Evolutionary conservation across 2,888 invertebrate genomes (phyloP), one percentile per base, ranked within the genome.

Genomic region (Torymus texanus): DNA sequence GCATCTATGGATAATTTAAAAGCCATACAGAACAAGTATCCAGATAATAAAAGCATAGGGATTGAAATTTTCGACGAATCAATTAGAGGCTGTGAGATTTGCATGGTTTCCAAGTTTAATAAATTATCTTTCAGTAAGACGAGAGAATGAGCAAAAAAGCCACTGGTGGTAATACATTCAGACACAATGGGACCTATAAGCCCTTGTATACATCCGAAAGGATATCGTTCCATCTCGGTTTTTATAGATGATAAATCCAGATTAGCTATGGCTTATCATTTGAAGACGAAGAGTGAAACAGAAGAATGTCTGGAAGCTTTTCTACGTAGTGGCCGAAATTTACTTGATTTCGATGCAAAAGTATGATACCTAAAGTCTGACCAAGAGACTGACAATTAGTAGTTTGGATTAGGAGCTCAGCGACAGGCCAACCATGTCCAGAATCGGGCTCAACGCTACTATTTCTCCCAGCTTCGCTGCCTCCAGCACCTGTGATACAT

Each of bases 81-180:
- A 11, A 82, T 84, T 18, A 29, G 65, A 56, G 84, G 83, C 8
- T 85, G 84, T 65, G 83, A 85, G 67, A 72, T 82, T 4, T 84
- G 83, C 62, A 74, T 71, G 61, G 67, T 82, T n/a, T 65, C 83
- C 0, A 84, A 84, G 75, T 71, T 84, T 5, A 81, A 83, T 58
- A 84, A 81, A 79, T 59, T 83, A 70, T 83, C 83, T 0, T 83
- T 84, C 14, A 79, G 63, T n/a, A 68, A 71, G 73, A 62, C 51
- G 14, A 73, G 82, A 66, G 56, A 63, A 50, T 65, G 68, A 79
- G 81, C 83, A 1, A 77, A 78, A 11, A 51, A 66, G 63, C 83
- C 84, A 29, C 61, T 85, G 13, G 78, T 83, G 18, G 76, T 79
- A 16, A 80, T 85, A 56, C 83, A 84, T 78, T 72, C 80, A 1